Conservation (phyloP, 64 coral and sea anemone genomes). For the Trachythela sp. region DNA sequence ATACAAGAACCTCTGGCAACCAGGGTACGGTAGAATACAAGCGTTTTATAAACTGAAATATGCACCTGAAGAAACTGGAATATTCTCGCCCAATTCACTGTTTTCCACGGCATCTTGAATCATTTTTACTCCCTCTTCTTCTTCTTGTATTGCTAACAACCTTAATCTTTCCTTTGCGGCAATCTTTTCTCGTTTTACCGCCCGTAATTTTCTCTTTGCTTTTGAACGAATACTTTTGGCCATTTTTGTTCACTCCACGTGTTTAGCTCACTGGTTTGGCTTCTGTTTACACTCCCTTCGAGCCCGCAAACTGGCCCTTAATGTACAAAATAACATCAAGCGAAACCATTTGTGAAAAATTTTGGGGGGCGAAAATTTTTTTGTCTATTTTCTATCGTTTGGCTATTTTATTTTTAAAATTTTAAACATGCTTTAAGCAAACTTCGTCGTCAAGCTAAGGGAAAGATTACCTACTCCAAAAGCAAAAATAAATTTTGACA, state of each 20-base stretch:
- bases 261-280: no score
- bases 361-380: no score
- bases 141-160: constrained; percentile 52
- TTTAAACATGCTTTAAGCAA: no score
- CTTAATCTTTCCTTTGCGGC: constrained; percentile 73
- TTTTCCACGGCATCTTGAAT: not conserved
- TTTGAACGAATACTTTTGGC: constrained; percentile 94
- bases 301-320: not conserved
- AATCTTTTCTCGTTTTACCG: constrained; percentile 64
- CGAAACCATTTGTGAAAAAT: no score
- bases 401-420: no score
- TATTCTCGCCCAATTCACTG: not conserved
- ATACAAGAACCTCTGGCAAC: no score
- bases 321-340: not conserved
- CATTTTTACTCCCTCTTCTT: not conserved
- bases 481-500: no score
- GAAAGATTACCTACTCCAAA: no score
- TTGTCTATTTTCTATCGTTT: not conserved
- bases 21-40: no score
- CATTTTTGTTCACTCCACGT: constrained; percentile 62
- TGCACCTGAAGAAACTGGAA: not conserved
- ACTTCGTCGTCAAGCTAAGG: no score
- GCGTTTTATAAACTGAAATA: not conserved
- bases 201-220: constrained; percentile 77
- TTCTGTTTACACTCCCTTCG: not conserved